Evolutionary conservation across 2,113 vertebrate species (phyloP).

Genomic region (Hiodon alosoides): DNA sequence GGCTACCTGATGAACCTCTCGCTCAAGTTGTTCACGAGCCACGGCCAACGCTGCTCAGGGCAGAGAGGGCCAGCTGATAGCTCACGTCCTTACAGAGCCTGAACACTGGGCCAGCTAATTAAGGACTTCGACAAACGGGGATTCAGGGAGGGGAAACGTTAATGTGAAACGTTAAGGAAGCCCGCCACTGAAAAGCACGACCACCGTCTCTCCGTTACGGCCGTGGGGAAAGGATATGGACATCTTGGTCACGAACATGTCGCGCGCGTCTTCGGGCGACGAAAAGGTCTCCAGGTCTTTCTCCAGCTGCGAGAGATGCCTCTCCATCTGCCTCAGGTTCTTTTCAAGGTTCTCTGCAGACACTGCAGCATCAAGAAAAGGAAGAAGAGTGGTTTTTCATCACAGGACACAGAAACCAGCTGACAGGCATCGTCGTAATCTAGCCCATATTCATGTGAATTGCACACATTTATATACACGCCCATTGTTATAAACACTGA

Average conservation of each 20-base stretch:
- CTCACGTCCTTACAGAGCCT: neutral
- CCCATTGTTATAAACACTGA: too few relatives aligned
- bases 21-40: neutral
- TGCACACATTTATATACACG: too few relatives aligned
- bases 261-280: conserved; percentile 76
- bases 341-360: conserved; percentile 96
- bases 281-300: conserved; percentile 92
- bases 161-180: neutral
- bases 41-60: neutral
- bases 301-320: conserved; percentile 91
- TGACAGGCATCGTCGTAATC: too few relatives aligned
- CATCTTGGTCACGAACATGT: conserved; percentile 94
- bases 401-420: too few relatives aligned
- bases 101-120: too few relatives aligned
- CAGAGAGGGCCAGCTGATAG: neutral
- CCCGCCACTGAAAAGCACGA: neutral
- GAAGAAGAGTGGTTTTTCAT: neutral
- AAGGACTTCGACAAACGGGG: too few relatives aligned
- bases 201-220: conserved; percentile 11
- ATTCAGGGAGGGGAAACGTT: too few relatives aligned
- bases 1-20: conserved; percentile 13
- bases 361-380: conserved; percentile 59
- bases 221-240: conserved; percentile 85
- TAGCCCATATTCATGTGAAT: too few relatives aligned
- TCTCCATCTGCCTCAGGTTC: conserved; percentile 92